Evolutionary conservation across 2,113 vertebrate genomes (phyloP).

Genomic region (Oryzias curvinotus): DNA sequence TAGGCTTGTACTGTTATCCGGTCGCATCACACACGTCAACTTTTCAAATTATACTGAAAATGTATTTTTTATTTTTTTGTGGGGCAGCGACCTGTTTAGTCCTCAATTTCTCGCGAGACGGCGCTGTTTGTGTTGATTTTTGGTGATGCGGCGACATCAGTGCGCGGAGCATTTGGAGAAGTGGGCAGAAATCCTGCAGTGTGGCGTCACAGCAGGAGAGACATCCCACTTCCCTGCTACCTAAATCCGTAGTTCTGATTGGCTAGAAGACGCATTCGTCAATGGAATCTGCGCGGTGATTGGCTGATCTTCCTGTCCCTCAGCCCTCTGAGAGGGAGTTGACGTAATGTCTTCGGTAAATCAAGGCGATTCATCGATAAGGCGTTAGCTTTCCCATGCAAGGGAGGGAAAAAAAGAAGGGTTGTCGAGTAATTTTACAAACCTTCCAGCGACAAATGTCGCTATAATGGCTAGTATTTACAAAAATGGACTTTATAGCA

Average conservation of each 20-base stretch:
- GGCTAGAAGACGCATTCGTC: constrained; percentile 34
- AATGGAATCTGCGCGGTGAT: constrained; percentile 23
- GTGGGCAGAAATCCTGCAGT: constrained; percentile 79
- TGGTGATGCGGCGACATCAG: constrained; percentile 50
- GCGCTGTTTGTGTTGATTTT: constrained; percentile 49
- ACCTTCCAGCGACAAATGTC: constrained; percentile 50
- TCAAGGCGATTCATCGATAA: constrained; percentile 71
- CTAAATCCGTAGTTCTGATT: constrained; percentile 40
- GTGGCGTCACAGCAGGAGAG: constrained; percentile 72
- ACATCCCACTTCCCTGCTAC: constrained; percentile 3
- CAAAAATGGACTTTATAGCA: constrained; percentile 55
- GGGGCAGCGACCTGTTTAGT: neutral
- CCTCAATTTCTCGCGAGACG: constrained; percentile 42
- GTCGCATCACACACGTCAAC: neutral
- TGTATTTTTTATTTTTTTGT: neutral
- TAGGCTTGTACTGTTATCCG: too few relatives aligned
- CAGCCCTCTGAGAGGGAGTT: constrained; percentile 62
- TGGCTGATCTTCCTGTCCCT: constrained; percentile 55
- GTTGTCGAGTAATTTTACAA: constrained; percentile 13
- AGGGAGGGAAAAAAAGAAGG: constrained; percentile 22
- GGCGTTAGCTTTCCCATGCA: constrained; percentile 40
- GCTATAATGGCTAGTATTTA: constrained; percentile 75
- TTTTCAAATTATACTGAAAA: neutral
- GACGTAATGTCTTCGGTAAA: constrained; percentile 82
- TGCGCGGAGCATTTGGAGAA: constrained; percentile 43